Conservation (phyloP, 2,888 invertebrate genomes). For the Aphrophora alni region DNA sequence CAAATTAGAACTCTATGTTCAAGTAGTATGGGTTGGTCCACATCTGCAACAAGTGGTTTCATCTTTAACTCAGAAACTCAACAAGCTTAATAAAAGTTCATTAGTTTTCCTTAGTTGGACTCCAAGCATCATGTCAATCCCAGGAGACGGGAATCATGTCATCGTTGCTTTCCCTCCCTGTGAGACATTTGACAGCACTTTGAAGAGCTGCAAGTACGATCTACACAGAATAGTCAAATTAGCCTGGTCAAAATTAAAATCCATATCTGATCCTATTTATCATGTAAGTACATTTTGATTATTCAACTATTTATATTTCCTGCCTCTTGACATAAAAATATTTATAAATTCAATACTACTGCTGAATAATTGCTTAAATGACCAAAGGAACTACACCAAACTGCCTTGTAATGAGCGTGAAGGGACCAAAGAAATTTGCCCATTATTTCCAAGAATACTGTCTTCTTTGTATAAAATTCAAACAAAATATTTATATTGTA, state of each 20-base stretch:
- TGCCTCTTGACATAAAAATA: too few species aligned
- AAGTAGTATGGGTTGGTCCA: constrained; percentile 73
- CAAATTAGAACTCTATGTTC: constrained; percentile 65
- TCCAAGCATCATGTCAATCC: constrained; percentile 66
- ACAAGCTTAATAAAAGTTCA: constrained; percentile 55
- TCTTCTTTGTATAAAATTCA: too few species aligned
- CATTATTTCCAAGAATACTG: too few species aligned
- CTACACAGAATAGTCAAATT: constrained; percentile 71
- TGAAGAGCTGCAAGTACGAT: constrained; percentile 69
- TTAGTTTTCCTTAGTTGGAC: constrained; percentile 71
- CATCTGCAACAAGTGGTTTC: constrained; percentile 59
- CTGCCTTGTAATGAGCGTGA: too few species aligned
- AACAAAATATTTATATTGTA: too few species aligned
- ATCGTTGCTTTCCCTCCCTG: constrained; percentile 71
- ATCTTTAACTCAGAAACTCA: constrained; percentile 41
- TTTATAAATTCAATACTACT: too few species aligned
- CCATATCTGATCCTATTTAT: constrained; percentile 61
- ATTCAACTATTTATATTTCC: too few species aligned
- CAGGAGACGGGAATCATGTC: constrained; percentile 59
- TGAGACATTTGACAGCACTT: constrained; percentile 57
- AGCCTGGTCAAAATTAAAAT: constrained; percentile 65
- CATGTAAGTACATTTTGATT: constrained; percentile 54
- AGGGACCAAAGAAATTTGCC: too few species aligned
- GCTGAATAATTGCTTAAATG: too few species aligned
- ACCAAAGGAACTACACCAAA: too few species aligned